phyloP scores from a whole-genome alignment of 37 sponge, comb jelly and placozoan species.

The Diacarnus erythraeanus region DNA sequence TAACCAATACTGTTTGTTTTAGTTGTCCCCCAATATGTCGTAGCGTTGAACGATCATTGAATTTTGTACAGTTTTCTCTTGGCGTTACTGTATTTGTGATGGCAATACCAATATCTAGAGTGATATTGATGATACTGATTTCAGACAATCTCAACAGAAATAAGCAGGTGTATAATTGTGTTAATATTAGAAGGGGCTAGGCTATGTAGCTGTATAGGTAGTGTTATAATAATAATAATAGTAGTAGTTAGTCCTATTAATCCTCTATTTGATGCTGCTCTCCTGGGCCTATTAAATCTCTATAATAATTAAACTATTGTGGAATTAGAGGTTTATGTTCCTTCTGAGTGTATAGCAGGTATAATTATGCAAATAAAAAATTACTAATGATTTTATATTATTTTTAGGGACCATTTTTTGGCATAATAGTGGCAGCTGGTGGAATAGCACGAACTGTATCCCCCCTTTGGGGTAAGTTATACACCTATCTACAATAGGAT shows the following conservation, averaged over 20 bases:
- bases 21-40: constrained; percentile 31
- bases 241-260: too few relatives aligned
- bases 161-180: constrained; percentile 11
- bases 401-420: constrained; percentile 14
- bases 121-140: constrained; percentile 9
- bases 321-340: too few relatives aligned
- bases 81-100: constrained; percentile 16
- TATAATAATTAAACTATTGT: too few relatives aligned
- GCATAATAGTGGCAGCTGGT: constrained; percentile 3
- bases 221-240: too few relatives aligned
- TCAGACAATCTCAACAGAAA: constrained; percentile 10
- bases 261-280: too few relatives aligned
- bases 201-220: too few relatives aligned
- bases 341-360: too few relatives aligned
- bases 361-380: neutral
- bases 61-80: constrained; percentile 27
- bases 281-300: too few relatives aligned
- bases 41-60: neutral
- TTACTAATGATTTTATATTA: neutral
- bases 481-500: too few relatives aligned
- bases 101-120: constrained; percentile 18
- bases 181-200: neutral
- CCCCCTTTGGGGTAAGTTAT: constrained; percentile 39
- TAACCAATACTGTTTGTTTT: constrained; percentile 7
- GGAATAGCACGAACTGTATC: constrained; percentile 19